These are phyloP conservation scores for Myodes glareolus DNA, from an alignment of 2,113 vertebrate species.

Conservation along the genomic window DNA sequence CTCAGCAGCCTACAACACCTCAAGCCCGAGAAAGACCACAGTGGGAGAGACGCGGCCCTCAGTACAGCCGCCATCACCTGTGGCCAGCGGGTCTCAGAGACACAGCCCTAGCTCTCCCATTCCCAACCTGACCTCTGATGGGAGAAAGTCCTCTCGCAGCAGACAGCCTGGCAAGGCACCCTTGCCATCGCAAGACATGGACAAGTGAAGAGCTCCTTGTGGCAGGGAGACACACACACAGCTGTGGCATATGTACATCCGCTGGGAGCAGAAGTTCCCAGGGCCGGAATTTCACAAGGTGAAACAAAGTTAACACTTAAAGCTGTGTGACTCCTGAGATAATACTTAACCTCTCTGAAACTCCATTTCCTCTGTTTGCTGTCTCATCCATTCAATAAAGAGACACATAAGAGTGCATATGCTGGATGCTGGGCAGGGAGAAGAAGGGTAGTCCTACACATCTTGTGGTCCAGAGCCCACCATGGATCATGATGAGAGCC, in stretches of 20 bases:
- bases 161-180: background rate
- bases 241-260: accelerated
- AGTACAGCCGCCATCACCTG: background rate
- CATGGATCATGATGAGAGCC: background rate
- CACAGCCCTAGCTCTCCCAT: background rate
- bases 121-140: background rate
- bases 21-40: background rate
- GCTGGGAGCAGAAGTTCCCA: background rate
- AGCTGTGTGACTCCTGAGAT: background rate
- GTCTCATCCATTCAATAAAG: background rate
- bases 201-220: accelerated
- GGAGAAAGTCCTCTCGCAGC: background rate
- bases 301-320: background rate
- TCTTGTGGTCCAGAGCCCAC: background rate
- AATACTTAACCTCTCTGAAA: slow-evolving; percentile 12
- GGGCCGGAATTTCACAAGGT: background rate
- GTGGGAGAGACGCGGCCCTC: background rate
- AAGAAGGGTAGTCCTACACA: background rate
- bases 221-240: accelerated
- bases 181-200: background rate
- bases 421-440: background rate
- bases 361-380: background rate
- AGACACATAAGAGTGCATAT: background rate
- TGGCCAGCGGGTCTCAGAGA: background rate
- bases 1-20: accelerated